Evolutionary conservation across 2,113 vertebrate species (phyloP).

Genomic region (Choloepus hoffmanni): DNA sequence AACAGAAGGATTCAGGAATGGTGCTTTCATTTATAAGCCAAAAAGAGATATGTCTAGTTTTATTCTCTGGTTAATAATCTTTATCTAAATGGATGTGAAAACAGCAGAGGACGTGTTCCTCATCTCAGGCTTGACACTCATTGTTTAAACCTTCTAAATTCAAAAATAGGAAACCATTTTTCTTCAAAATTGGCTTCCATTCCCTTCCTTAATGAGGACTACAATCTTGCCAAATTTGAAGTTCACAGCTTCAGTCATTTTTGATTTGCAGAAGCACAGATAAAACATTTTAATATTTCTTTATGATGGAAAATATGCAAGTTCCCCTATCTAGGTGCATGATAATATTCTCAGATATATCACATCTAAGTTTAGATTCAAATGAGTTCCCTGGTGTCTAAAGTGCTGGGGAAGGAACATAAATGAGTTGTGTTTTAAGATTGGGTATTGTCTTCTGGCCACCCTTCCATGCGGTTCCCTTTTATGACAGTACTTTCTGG

Average conservation of each 20-base stretch:
- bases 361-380: slow-evolving; percentile 59
- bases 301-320: slow-evolving; percentile 66
- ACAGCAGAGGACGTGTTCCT: slow-evolving; percentile 55
- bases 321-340: slow-evolving; percentile 68
- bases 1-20: not conserved
- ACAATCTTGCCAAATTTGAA: slow-evolving; percentile 83
- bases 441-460: not conserved
- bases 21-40: slow-evolving; percentile 52
- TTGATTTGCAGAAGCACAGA: slow-evolving; percentile 81
- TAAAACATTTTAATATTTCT: slow-evolving; percentile 79
- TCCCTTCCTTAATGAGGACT: slow-evolving; percentile 82
- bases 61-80: slow-evolving; percentile 64
- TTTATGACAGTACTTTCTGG: not conserved
- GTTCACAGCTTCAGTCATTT: slow-evolving; percentile 85
- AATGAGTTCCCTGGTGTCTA: slow-evolving; percentile 34
- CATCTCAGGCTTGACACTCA: slow-evolving; percentile 61
- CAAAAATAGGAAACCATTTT: slow-evolving; percentile 82
- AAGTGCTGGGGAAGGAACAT: slow-evolving; percentile 3
- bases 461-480: not conserved
- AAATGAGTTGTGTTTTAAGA: slow-evolving; percentile 17
- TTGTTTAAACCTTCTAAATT: slow-evolving; percentile 77
- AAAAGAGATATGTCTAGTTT: not conserved
- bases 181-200: slow-evolving; percentile 79
- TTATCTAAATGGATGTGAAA: slow-evolving; percentile 56
- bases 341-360: slow-evolving; percentile 55